Evolutionary conservation across 1,140 invertebrate genomes (phyloP).

Genomic region (Glossosoma conforme): DNA sequence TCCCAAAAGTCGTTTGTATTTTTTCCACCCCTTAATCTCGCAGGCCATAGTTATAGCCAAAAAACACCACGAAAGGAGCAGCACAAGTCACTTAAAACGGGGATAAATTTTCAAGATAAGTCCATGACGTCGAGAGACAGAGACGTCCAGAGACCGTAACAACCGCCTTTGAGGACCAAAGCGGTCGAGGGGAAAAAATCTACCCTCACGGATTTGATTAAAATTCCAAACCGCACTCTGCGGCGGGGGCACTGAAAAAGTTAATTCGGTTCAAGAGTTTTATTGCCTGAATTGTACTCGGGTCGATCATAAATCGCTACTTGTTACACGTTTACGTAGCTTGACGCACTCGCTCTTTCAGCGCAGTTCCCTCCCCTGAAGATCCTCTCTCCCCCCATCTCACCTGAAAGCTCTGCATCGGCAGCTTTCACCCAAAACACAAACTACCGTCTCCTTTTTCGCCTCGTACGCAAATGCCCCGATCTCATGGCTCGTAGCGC

Average conservation of each 20-base stretch:
- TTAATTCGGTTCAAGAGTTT: constrained; percentile 33
- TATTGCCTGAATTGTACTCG: constrained; percentile 31
- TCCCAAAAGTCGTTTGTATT: too few relatives aligned
- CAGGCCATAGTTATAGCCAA: too few relatives aligned
- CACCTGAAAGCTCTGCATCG: constrained; percentile 7
- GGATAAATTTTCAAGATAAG: constrained; percentile 27
- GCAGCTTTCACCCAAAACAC: constrained; percentile 6
- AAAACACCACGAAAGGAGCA: neutral
- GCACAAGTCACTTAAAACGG: constrained; percentile 12
- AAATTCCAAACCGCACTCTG: constrained; percentile 28
- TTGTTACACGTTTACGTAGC: constrained; percentile 28
- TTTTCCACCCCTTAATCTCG: too few relatives aligned
- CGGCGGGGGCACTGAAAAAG: constrained; percentile 20
- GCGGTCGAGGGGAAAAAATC: neutral
- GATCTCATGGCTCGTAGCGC: constrained; percentile 18
- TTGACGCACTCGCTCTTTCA: constrained; percentile 19
- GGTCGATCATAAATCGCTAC: constrained; percentile 32
- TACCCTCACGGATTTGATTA: constrained; percentile 29
- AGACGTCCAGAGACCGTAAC: constrained; percentile 10
- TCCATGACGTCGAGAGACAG: constrained; percentile 16
- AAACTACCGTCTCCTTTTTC: constrained; percentile 11
- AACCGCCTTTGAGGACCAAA: too few relatives aligned
- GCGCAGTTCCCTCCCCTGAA: constrained; percentile 1
- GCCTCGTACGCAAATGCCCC: constrained; percentile 27
- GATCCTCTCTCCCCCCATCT: neutral